A percentile compares a stretch with the other conserved stretches of the same genome.
These are phyloP conservation scores for Eurystomus gularis DNA, from an alignment of 2,113 vertebrate genomes.

Conservation along the genomic window DNA sequence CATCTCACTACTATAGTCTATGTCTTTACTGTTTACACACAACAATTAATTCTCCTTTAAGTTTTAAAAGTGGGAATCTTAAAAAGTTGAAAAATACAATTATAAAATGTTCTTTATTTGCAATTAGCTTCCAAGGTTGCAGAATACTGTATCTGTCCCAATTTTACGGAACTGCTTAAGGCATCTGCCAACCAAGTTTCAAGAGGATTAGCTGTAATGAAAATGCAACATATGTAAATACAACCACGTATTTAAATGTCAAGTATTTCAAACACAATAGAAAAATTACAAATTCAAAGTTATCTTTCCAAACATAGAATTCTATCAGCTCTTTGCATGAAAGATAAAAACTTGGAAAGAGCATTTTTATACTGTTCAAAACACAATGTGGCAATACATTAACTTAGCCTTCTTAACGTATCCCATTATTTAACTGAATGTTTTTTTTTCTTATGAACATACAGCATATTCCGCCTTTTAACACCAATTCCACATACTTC, in stretches of 20 bases:
- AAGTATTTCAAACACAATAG: conserved; percentile 53
- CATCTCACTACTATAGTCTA: not conserved
- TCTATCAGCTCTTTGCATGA: not conserved
- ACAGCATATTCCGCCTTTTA: not conserved
- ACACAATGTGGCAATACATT: not conserved
- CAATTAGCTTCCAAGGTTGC: conserved; percentile 28
- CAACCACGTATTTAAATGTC: conserved; percentile 40
- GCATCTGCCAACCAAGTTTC: conserved; percentile 69
- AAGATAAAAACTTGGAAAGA: not conserved
- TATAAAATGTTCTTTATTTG: not conserved
- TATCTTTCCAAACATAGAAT: conserved; percentile 23
- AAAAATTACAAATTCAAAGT: conserved; percentile 46
- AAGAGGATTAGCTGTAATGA: conserved; percentile 68
- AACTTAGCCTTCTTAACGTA: not conserved
- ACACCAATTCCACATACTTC: not conserved
- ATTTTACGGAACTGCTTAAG: conserved; percentile 63
- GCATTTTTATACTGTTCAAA: not conserved
- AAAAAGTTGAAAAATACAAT: not conserved
- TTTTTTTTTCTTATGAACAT: not conserved
- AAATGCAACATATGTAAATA: conserved; percentile 73
- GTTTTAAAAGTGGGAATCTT: not conserved
- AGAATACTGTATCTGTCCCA: conserved; percentile 49
- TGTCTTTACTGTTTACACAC: not conserved
- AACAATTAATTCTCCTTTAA: not conserved
- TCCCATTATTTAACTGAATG: not conserved